phyloP scores from a whole-genome alignment of 2,797 vertebrate species.

The Muscicapa striata region DNA sequence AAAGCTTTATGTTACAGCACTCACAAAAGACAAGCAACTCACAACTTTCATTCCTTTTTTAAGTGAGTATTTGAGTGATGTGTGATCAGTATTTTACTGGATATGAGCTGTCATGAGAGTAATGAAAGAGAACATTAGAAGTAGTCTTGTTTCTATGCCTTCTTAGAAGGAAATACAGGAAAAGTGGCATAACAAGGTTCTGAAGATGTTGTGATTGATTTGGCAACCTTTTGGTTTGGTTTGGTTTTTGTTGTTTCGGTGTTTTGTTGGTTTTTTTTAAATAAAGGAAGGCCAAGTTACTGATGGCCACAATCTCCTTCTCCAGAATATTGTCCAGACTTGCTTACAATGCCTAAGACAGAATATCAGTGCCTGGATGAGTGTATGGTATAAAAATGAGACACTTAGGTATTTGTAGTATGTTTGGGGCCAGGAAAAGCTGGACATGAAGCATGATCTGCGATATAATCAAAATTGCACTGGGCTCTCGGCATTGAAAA shows the following conservation, averaged over 20 bases:
- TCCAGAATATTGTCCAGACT: background rate
- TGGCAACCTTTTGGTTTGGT: background rate
- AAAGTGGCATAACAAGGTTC: background rate
- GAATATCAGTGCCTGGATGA: background rate
- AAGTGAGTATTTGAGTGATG: background rate
- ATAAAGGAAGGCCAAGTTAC: background rate
- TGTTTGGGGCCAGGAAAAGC: background rate
- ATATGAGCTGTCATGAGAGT: background rate
- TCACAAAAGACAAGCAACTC: background rate
- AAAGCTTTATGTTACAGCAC: background rate
- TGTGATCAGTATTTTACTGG: background rate
- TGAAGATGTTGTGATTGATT: background rate
- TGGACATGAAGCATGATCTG: background rate
- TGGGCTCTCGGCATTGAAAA: background rate
- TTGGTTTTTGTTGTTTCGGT: background rate
- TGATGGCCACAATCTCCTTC: background rate
- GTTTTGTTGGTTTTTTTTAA: background rate
- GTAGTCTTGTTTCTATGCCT: background rate
- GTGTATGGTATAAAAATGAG: background rate
- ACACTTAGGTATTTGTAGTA: background rate
- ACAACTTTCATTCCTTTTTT: background rate
- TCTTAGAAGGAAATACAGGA: background rate
- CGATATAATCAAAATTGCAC: background rate
- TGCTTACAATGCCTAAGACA: background rate
- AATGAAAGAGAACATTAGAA: background rate